Evolutionary conservation across 2,797 vertebrate genomes (phyloP).

Genomic region (Crossoptilon crossoptilon): DNA sequence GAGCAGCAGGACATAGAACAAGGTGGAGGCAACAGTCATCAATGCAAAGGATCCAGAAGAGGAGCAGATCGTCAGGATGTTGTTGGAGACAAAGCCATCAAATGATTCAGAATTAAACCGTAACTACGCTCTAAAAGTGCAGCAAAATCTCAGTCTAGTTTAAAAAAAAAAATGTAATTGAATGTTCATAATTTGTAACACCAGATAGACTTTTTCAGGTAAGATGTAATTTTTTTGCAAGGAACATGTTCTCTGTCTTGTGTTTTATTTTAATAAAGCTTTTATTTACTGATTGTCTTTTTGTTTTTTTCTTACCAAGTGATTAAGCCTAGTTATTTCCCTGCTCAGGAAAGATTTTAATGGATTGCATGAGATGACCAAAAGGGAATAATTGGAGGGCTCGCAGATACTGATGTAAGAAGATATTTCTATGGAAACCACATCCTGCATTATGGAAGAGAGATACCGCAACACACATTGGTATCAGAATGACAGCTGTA

Average conservation of each 20-base stretch:
- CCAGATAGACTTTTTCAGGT: conserved; percentile 37
- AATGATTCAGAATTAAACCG: background rate
- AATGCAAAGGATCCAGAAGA: background rate
- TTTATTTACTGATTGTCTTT: conserved; percentile 30
- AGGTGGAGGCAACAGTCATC: background rate
- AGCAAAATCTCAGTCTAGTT: background rate
- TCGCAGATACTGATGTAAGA: conserved; percentile 12
- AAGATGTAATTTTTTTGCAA: background rate
- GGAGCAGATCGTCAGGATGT: background rate
- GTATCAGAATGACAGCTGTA: conserved; percentile 34
- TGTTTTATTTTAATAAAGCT: conserved; percentile 27
- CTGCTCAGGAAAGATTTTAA: background rate
- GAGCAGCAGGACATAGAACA: background rate
- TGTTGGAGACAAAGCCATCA: background rate
- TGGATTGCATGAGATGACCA: background rate
- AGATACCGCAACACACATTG: background rate
- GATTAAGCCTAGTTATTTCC: background rate
- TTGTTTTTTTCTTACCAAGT: background rate
- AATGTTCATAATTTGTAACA: background rate
- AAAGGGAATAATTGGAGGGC: conserved; percentile 10
- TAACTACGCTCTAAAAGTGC: background rate
- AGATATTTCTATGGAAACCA: conserved; percentile 66
- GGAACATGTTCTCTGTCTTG: background rate
- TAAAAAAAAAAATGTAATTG: background rate
- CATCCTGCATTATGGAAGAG: conserved; percentile 36